Evolutionary conservation across 2,888 invertebrate species (phyloP).

Genomic region (Linyphia triangularis): DNA sequence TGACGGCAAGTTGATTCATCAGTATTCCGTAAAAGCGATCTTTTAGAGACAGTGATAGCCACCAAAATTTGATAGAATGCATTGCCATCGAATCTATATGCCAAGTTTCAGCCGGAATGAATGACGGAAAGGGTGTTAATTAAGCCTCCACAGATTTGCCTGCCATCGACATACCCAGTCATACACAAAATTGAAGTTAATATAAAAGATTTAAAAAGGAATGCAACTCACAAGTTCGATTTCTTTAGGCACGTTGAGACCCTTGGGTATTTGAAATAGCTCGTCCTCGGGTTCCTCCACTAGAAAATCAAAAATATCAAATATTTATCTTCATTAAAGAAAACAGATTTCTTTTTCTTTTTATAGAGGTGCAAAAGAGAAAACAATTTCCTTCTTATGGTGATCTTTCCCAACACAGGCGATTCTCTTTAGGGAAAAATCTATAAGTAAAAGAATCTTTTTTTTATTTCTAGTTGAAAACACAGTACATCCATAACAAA

Average conservation of each 20-base stretch:
- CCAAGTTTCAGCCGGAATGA: no score
- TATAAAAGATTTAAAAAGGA: background rate
- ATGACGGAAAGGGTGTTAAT: no score
- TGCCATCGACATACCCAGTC: no score
- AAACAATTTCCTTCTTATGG: constrained; percentile 14
- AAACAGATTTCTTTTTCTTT: background rate
- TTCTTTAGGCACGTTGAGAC: constrained; percentile 88
- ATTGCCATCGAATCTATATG: no score
- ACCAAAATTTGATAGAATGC: no score
- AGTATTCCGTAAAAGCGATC: no score
- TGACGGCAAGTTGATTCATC: no score
- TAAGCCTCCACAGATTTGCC: no score
- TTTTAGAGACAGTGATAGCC: no score
- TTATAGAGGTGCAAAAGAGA: constrained; percentile 15
- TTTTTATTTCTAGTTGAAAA: constrained; percentile 26
- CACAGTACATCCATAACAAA: background rate
- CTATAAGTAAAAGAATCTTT: constrained; percentile 45
- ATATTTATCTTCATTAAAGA: constrained; percentile 23
- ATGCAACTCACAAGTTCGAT: constrained; percentile 81
- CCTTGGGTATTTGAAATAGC: constrained; percentile 86
- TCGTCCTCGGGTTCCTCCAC: constrained; percentile 83
- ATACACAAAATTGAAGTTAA: no score
- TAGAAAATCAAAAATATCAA: constrained; percentile 54
- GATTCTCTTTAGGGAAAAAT: constrained; percentile 42
- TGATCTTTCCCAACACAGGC: constrained; percentile 29